Evolutionary conservation across 2,797 vertebrate genomes (phyloP).

Genomic region (Phataginus tricuspis): DNA sequence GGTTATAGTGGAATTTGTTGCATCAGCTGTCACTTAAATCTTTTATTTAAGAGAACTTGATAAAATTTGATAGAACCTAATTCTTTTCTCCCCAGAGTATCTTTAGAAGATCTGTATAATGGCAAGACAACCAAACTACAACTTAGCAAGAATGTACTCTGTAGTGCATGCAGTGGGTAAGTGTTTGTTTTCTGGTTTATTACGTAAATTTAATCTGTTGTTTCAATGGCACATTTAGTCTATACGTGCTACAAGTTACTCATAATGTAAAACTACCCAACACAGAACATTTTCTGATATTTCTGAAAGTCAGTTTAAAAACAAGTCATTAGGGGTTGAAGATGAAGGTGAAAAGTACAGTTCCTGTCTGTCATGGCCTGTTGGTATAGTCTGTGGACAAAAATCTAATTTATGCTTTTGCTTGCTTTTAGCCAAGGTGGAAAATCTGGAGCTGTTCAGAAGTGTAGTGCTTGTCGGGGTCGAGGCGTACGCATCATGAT

Average conservation of each 20-base stretch:
- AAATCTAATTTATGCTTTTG: conserved; percentile 33
- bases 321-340: background rate
- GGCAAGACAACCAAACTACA: conserved; percentile 99
- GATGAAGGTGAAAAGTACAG: background rate
- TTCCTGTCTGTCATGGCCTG: background rate
- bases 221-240: background rate
- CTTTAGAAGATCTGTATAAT: conserved; percentile 98
- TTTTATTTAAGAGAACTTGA: background rate
- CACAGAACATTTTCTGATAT: background rate
- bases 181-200: conserved; percentile 78
- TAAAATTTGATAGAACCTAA: background rate
- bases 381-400: background rate
- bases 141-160: conserved; percentile 99
- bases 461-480: conserved; percentile 95
- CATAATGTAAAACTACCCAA: background rate
- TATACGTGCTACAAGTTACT: background rate
- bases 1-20: background rate
- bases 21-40: background rate
- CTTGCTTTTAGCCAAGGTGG: conserved; percentile 94
- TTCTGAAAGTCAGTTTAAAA: background rate
- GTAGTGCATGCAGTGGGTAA: conserved; percentile 97
- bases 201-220: background rate
- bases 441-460: conserved; percentile 97
- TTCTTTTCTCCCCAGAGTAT: conserved; percentile 89
- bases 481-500: conserved; percentile 98